These are phyloP conservation scores for Falco biarmicus DNA, from an alignment of 2,797 vertebrate genomes.

Conservation along the genomic window DNA sequence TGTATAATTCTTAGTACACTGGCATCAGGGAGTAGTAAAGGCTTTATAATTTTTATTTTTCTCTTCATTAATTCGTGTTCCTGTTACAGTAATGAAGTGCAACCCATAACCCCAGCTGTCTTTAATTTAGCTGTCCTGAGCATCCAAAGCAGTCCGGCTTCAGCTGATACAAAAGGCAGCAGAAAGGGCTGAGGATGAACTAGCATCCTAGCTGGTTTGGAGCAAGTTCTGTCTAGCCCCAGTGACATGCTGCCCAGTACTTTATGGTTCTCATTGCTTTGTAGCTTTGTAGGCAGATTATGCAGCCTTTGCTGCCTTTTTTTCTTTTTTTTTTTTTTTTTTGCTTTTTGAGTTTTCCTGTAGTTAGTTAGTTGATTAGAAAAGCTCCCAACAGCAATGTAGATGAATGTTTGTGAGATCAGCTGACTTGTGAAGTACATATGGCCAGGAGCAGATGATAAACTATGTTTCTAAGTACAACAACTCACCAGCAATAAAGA, in stretches of 20 bases:
- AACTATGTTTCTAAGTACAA: background rate
- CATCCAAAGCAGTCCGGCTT: background rate
- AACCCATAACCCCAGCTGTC: background rate
- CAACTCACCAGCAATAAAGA: background rate
- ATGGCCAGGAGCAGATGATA: background rate
- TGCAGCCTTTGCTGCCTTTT: background rate
- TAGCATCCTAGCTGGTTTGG: background rate
- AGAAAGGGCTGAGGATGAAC: background rate
- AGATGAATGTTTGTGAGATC: background rate
- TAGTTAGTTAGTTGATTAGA: background rate
- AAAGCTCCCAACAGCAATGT: background rate
- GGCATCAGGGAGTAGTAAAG: background rate
- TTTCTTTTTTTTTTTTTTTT: background rate
- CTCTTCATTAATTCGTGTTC: background rate
- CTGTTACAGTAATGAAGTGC: background rate
- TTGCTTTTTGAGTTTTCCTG: background rate
- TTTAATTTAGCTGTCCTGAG: background rate
- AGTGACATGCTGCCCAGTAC: accelerated
- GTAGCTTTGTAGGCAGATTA: background rate
- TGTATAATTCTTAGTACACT: background rate
- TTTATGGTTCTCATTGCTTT: background rate
- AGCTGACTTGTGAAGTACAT: background rate
- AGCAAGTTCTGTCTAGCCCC: background rate
- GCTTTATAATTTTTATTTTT: background rate
- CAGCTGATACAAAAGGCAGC: background rate